These are phyloP conservation scores for Procapra przewalskii DNA, from an alignment of 2,113 vertebrate genomes.

Conservation along the genomic window DNA sequence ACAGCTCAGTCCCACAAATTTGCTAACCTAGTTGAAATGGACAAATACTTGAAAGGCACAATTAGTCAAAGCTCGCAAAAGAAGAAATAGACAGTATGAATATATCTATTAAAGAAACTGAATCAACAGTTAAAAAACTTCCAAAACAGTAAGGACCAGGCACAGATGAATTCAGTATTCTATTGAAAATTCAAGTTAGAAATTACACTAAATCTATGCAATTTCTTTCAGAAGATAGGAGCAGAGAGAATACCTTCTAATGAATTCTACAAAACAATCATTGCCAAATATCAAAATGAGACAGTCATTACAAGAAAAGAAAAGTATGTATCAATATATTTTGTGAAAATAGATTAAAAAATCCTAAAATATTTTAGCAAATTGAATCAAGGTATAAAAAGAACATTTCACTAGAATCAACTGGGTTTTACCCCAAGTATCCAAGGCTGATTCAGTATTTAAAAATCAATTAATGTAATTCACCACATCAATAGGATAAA, in stretches of 20 bases:
- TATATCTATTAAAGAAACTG: not conserved
- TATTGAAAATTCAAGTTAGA: not conserved
- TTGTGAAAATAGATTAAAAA: not conserved
- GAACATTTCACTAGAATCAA: not conserved
- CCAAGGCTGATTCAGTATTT: not conserved
- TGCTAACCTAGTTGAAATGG: not conserved
- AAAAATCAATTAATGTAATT: not conserved
- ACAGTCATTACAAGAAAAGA: not conserved
- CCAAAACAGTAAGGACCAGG: not conserved
- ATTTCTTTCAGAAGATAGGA: not conserved
- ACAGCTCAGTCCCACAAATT: not conserved
- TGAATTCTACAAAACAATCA: not conserved
- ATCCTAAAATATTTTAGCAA: not conserved
- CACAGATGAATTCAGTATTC: not conserved
- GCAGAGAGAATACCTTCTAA: not conserved
- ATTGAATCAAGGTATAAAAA: not conserved
- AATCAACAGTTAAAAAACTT: not conserved
- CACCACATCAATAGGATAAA: not conserved
- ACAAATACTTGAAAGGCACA: not conserved
- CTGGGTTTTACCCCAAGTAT: not conserved
- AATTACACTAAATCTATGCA: not conserved
- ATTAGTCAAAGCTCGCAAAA: not conserved
- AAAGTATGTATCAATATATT: not conserved
- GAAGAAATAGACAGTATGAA: not conserved
- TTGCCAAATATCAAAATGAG: not conserved